These are phyloP conservation scores for Brassicogethes aeneus DNA, from an alignment of 2,888 invertebrate genomes.

Conservation along the genomic window DNA sequence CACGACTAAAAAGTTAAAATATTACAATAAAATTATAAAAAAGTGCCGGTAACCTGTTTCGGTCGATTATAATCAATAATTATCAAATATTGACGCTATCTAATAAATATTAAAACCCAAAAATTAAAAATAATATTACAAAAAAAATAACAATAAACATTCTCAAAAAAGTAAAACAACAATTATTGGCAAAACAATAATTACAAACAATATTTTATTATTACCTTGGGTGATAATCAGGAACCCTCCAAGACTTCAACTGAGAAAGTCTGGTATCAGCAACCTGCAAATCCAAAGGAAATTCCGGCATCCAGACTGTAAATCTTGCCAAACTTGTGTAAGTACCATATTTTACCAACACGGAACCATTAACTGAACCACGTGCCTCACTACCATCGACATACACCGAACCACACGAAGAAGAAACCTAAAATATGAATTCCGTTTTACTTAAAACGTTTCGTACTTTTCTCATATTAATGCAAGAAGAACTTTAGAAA, in stretches of 20 bases:
- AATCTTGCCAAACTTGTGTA: constrained; percentile 82
- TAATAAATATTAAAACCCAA: too few species aligned
- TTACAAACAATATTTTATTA: constrained; percentile 2
- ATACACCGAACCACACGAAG: constrained; percentile 93
- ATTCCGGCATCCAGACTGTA: constrained; percentile 95
- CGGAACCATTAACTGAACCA: constrained; percentile 90
- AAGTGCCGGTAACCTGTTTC: too few species aligned
- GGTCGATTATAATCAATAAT: too few species aligned
- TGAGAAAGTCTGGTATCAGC: constrained; percentile 85
- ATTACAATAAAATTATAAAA: too few species aligned
- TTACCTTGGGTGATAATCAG: constrained; percentile 56
- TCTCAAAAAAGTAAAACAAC: constrained; percentile 2
- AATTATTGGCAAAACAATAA: background rate
- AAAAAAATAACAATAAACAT: background rate
- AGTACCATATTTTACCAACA: constrained; percentile 86
- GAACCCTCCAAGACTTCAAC: constrained; percentile 90
- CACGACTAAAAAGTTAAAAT: too few species aligned
- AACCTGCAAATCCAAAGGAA: constrained; percentile 83
- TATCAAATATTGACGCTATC: too few species aligned
- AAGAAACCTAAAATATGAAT: constrained; percentile 73
- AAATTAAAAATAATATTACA: too few species aligned
- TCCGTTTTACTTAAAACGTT: too few species aligned
- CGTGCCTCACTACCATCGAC: constrained; percentile 92
- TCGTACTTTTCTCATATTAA: too few species aligned
- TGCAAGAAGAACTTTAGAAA: too few species aligned